Evolutionary conservation across 1,140 invertebrate species (phyloP), one percentile per base, ranked within the genome.

Genomic region (Drosophila hydei): DNA sequence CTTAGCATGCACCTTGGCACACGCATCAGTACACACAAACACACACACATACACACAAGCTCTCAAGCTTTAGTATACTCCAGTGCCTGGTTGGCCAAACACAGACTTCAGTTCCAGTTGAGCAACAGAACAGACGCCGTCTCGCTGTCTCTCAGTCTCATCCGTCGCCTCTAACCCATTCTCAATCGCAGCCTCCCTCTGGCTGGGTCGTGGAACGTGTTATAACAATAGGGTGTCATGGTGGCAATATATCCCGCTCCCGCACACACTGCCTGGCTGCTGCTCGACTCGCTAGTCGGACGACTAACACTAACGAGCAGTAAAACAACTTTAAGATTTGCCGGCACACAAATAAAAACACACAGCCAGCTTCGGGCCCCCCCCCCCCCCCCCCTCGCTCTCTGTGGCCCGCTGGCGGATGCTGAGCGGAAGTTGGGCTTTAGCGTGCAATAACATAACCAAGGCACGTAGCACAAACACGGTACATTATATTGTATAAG

Each of bases 401-500:
- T 25, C 75, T 33, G 2, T 2, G 1, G 45, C 59, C 54, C 60
- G 47, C 18, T 56, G 67, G 59, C 72, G 67, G 68, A 79, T 61
- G 63, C 48, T 51, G 54, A 68, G 40, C 78, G 78, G 83, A 83
- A 71, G 83, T 76, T 45, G 64, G 83, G 83, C 71, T 88, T 88
- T 79, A 72, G 72, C 83, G 71, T 68, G 78, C 84, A 84, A 90
- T 90, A 90, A 90, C 88, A 90, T 74, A 89, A 89, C 88, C 88
- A 69, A 84, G 79, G 88, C 88, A 90, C 88, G 88, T 90, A 90
- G 77, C 77, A 90, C 88, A 90, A 90, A 90, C 88, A 90, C 75
- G 79, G 88, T 78, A 88, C 88, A 90, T 90, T 90, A 90, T 90
- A 90, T 90, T 88, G 83, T 90, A 88, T 90, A 90, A 90, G 88